Evolutionary conservation across 2,888 invertebrate genomes (phyloP).

Genomic region (Calameuta idolon): DNA sequence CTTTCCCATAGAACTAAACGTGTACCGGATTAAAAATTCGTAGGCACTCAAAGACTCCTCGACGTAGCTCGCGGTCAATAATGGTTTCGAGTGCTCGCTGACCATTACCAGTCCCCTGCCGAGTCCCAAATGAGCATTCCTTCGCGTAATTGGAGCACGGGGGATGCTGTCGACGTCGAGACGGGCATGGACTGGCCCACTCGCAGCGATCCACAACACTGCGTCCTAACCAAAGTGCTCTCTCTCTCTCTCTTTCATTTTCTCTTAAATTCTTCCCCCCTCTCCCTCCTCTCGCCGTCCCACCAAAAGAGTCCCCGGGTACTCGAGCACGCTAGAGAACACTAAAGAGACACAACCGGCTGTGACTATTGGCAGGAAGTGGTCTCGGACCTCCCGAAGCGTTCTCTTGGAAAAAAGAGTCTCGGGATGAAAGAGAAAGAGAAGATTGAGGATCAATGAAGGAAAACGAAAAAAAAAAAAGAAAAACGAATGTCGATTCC

Average conservation of each 20-base stretch:
- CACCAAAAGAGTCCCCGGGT: neutral
- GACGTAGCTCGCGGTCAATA: slow-evolving; percentile 41
- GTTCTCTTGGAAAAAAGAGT: slow-evolving; percentile 1
- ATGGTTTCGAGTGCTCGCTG: slow-evolving; percentile 59
- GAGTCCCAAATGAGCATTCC: slow-evolving; percentile 62
- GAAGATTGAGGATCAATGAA: neutral
- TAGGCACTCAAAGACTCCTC: slow-evolving; percentile 10
- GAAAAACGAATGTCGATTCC: neutral
- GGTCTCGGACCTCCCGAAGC: slow-evolving; percentile 34
- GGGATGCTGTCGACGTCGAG: slow-evolving; percentile 36
- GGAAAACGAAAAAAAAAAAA: neutral
- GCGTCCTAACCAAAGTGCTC: neutral
- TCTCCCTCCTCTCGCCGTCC: neutral
- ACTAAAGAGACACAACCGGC: slow-evolving; percentile 9
- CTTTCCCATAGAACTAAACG: neutral
- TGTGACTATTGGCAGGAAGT: slow-evolving; percentile 31
- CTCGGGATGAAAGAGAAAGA: neutral
- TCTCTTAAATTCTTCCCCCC: neutral
- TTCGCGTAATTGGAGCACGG: slow-evolving; percentile 60
- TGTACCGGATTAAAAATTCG: slow-evolving; percentile 23
- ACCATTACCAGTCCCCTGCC: slow-evolving; percentile 55
- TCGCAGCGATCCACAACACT: neutral
- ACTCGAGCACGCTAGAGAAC: slow-evolving; percentile 1
- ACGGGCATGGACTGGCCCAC: slow-evolving; percentile 1
- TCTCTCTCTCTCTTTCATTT: neutral